phyloP scores from a whole-genome alignment of 35 echinoderm and acorn worm genomes.

The Chiridota heheva region DNA sequence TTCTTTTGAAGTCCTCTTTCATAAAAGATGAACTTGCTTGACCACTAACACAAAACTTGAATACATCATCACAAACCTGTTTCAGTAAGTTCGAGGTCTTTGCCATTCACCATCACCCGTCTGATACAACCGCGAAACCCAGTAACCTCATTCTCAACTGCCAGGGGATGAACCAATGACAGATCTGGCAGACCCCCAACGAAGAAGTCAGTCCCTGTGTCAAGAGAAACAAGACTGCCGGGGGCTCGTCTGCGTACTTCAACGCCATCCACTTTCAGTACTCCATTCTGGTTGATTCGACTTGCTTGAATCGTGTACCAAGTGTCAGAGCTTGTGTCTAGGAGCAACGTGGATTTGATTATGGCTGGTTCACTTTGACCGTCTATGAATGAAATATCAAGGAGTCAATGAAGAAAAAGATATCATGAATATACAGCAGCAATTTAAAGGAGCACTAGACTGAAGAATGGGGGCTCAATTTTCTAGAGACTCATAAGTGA shows the following conservation, averaged over 20 bases:
- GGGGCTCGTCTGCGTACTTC: constrained; percentile 39
- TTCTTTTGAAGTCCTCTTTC: too few relatives aligned
- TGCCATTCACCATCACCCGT: constrained; percentile 48
- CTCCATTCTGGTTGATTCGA: constrained; percentile 52
- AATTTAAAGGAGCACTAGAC: too few relatives aligned
- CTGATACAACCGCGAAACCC: constrained; percentile 73
- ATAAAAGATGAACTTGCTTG: too few relatives aligned
- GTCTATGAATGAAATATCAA: constrained; percentile 22
- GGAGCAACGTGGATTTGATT: constrained; percentile 19
- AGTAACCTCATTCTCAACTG: constrained; percentile 44
- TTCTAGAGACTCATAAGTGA: too few relatives aligned
- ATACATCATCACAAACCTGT: constrained; percentile 16
- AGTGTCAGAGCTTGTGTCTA: constrained; percentile 39
- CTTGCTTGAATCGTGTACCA: constrained; percentile 67
- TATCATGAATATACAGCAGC: too few relatives aligned
- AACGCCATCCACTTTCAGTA: constrained; percentile 44
- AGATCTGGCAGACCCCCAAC: constrained; percentile 60
- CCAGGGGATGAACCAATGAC: constrained; percentile 48
- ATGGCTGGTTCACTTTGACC: constrained; percentile 69
- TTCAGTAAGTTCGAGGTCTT: constrained; percentile 28
- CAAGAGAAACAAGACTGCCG: constrained; percentile 47
- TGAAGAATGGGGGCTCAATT: too few relatives aligned
- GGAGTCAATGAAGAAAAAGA: too few relatives aligned
- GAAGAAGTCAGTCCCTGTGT: constrained; percentile 60
- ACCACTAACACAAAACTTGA: neutral